Evolutionary conservation across 2,888 invertebrate species (phyloP), one percentile per base, ranked within the genome.

Genomic region (Scaeva pyrastri): DNA sequence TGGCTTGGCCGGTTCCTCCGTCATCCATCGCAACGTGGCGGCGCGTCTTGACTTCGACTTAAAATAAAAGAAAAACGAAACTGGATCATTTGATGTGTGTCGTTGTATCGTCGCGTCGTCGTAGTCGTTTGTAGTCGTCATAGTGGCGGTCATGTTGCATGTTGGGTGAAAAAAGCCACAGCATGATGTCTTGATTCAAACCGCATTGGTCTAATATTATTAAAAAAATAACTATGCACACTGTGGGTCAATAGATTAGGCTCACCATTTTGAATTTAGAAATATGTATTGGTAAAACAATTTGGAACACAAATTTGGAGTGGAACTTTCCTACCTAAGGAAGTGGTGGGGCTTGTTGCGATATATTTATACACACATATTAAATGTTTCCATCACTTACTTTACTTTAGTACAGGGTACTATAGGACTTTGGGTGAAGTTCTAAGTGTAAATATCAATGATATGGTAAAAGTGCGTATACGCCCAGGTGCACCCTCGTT

Each of bases 171-270:
- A n/a, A 50, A 11, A 36, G 64, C 68, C 73, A 14, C 83, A 79
- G 84, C 79, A 39, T 84, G 84, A 84, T 75, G 80, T 75, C 79
- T 84, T 79, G 70, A 79, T 79, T 58, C 36, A 50, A 56, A 74
- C 60, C 73, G 41, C 82, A 73, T 41, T 39, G 45, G 8, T 64
- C 2, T 39, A 19, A 41, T 60, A 39, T 21, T 14, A n/a, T 7
- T 3, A 26, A 55, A 36, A 14, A 36, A 39, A 21, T 50, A 2
- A 50, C 12, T 14, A 39, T 11, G 21, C 6, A 14, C 60, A 60
- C 60, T 39, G 2, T 1, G 8, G 21, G 1, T 60, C 14, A 39
- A 0, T 56, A 2, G 21, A 31, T 19, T 60, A 21, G 23, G 1
- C 2, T 0, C 12, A 23, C 31, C 8, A 31, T n/a, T n/a, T n/a